Percentiles rank a stretch among this genome's conserved stretches.
phyloP scores from a whole-genome alignment of 2,888 invertebrate genomes.

The Choreutis nemorana region DNA sequence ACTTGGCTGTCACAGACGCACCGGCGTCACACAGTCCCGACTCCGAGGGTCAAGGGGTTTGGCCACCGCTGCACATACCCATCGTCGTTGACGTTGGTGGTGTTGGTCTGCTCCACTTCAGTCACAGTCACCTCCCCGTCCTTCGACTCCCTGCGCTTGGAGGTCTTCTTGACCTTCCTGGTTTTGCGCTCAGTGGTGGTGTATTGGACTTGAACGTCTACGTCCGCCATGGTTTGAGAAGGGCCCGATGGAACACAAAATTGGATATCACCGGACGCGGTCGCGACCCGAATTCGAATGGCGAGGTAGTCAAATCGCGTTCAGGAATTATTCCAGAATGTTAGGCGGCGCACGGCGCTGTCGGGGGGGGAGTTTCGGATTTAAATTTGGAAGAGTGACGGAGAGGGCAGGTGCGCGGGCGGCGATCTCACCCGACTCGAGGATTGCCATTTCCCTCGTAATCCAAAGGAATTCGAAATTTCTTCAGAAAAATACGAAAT shows the following conservation, averaged over 20 bases:
- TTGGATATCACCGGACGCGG: slow-evolving; percentile 58
- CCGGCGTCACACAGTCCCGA: slow-evolving; percentile 29
- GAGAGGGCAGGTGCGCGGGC: slow-evolving; percentile 67
- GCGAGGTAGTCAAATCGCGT: slow-evolving; percentile 53
- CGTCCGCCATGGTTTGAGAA: slow-evolving; percentile 80
- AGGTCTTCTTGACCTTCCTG: slow-evolving; percentile 87
- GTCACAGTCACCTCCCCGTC: slow-evolving; percentile 84
- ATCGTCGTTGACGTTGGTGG: slow-evolving; percentile 72
- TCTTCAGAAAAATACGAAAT: no score
- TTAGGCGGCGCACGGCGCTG: slow-evolving; percentile 36
- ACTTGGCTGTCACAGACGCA: slow-evolving; percentile 42
- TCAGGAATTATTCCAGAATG: slow-evolving; percentile 66
- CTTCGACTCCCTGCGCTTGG: slow-evolving; percentile 79
- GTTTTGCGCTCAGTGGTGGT: slow-evolving; percentile 89
- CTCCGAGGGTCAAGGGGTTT: slow-evolving; percentile 31
- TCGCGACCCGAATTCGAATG: slow-evolving; percentile 68
- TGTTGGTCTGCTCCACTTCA: slow-evolving; percentile 76
- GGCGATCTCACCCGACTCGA: slow-evolving; percentile 42
- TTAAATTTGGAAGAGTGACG: slow-evolving; percentile 67
- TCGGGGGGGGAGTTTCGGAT: slow-evolving; percentile 62
- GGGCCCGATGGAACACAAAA: slow-evolving; percentile 22
- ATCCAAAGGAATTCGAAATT: no score
- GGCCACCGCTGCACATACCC: slow-evolving; percentile 85
- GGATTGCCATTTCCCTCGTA: slow-evolving; percentile 29
- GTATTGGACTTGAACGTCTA: slow-evolving; percentile 86